phyloP scores from a whole-genome alignment of 2,797 vertebrate genomes.

The Hypotaenidia philippensis region DNA sequence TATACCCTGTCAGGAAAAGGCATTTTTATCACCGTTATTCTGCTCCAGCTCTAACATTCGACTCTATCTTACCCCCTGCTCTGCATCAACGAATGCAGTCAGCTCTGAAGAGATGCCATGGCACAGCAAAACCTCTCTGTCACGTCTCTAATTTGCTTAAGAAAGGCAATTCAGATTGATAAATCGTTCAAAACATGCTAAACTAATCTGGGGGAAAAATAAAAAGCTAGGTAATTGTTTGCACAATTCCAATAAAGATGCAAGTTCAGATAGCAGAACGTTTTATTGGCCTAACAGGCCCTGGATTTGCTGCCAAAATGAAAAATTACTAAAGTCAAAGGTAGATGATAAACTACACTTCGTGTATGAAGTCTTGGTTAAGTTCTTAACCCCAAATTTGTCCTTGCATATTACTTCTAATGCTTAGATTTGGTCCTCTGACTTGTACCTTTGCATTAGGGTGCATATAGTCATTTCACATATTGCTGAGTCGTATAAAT shows the following conservation, averaged over 20 bases:
- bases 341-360: neutral
- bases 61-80: neutral
- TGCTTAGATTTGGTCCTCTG: neutral
- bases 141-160: neutral
- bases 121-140: neutral
- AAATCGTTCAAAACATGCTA: neutral
- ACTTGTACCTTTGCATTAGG: neutral
- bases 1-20: neutral
- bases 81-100: rapidly evolving
- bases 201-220: neutral
- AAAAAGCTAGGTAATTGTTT: neutral
- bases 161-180: neutral
- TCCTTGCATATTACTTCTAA: neutral
- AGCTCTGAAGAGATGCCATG: neutral
- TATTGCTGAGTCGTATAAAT: neutral
- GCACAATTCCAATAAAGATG: neutral
- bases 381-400: neutral
- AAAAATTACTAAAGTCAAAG: neutral
- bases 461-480: neutral
- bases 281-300: neutral
- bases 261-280: neutral
- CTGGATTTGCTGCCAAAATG: neutral
- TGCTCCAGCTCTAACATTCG: neutral
- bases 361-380: neutral
- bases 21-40: neutral